Base-by-base conservation (phyloP, 2,113 vertebrate genomes). In the Urocitellus parryii region DNA sequence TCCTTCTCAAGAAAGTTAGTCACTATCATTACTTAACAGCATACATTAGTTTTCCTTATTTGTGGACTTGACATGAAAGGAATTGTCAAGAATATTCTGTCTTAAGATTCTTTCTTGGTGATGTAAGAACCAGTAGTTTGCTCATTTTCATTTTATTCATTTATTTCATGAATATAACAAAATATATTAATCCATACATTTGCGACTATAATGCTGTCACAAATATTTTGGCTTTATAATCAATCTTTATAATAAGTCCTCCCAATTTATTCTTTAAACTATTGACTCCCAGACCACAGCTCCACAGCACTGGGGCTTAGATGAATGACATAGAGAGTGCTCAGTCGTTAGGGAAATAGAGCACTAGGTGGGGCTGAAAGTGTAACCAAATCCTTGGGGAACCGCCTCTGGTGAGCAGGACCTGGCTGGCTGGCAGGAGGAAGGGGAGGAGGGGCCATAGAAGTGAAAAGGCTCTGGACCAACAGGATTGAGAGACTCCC, bases 141-240 rank as follows among this genome's bases (percentile, higher is more conserved):
- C 32, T 94, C 32, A 24, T 68, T 17, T 74, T 85, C 17, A 67
- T 74, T 94, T 24, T 22, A 12, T 86, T 61, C 24, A 91, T 14
- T 24, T 18, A 85, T 14, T 90, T 9, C 16, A 45, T 83, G 24
- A 77, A 51, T 92, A 81, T 61, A 93, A 91, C 78, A 78, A 74
- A 79, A 73, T 77, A 27, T 65, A 76, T 92, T 79, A 84, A 20
- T 72, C 2, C 24, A 58, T 91, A 68, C 13, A 89, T 85, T 95
- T 9, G 79, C 48, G 29, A 85, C 12, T 88, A 39, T 1, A 22
- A 51, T 42, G 24, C 24, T 78, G 2, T 65, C 91, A 86, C 87
- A 90, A 79, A 42, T 87, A 92, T 45, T 91, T 88, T 73, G 39
- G 63, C 65, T 87, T n/a, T 89, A 11, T 56, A 84, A 32, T 95